These are phyloP conservation scores for Eulithis prunata DNA, from an alignment of 2,888 invertebrate species.

Conservation along the genomic window DNA sequence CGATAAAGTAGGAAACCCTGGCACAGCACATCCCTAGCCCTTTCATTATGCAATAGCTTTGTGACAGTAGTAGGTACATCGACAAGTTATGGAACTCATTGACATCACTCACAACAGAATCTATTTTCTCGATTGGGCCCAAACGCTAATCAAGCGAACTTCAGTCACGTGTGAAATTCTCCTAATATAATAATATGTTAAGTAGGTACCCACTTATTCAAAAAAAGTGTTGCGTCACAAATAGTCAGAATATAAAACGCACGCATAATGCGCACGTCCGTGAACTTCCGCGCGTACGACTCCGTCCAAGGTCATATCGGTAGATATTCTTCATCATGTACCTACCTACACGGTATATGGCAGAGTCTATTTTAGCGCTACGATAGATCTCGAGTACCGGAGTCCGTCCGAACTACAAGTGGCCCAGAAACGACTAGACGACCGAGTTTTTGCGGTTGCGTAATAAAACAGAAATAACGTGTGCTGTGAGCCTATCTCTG, in stretches of 20 bases:
- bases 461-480: conserved; percentile 67
- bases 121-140: conserved; percentile 14
- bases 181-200: conserved; percentile 31
- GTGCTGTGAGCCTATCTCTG: conserved; percentile 41
- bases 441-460: conserved; percentile 74
- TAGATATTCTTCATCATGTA: conserved; percentile 54
- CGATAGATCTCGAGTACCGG: conserved; percentile 58
- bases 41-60: not conserved
- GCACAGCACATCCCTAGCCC: no score
- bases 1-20: no score
- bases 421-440: conserved; percentile 66
- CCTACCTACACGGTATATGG: conserved; percentile 57
- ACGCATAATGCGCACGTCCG: conserved; percentile 59
- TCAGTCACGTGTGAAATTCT: conserved; percentile 32
- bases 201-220: conserved; percentile 26
- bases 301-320: conserved; percentile 68
- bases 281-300: conserved; percentile 78
- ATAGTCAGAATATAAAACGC: conserved; percentile 36
- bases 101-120: conserved; percentile 6
- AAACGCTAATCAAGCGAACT: conserved; percentile 22
- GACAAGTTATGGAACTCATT: conserved; percentile 8
- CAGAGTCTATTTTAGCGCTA: conserved; percentile 65
- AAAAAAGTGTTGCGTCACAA: conserved; percentile 42
- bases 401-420: conserved; percentile 60
- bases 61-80: conserved; percentile 13